A percentile compares a stretch with the other conserved stretches of the same genome.
These are phyloP conservation scores for Stomatorhinus ivindoensis DNA, from an alignment of 2,113 vertebrate genomes.

Conservation along the genomic window DNA sequence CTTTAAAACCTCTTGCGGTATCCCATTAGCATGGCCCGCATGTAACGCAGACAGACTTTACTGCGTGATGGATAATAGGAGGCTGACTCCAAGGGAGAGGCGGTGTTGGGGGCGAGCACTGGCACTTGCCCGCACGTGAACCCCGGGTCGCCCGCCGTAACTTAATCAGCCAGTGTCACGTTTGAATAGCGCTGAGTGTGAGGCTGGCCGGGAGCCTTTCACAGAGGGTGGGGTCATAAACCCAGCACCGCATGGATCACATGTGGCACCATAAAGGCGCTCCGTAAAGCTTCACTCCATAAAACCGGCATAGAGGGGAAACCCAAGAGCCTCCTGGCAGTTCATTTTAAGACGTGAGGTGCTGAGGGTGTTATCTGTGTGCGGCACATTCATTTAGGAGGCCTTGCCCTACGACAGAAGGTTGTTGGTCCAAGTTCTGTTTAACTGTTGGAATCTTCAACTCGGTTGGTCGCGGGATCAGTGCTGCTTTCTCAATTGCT, in stretches of 20 bases:
- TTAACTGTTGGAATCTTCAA: neutral
- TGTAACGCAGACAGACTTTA: conserved; percentile 18
- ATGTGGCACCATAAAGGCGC: neutral
- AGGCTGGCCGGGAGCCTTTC: neutral
- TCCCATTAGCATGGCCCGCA: neutral
- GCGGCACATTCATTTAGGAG: neutral
- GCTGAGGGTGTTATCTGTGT: neutral
- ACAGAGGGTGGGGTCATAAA: neutral
- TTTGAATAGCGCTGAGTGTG: neutral
- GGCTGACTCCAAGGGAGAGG: conserved; percentile 32
- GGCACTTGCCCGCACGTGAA: neutral
- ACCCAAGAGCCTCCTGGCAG: neutral
- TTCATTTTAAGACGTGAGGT: neutral
- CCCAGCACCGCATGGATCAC: neutral
- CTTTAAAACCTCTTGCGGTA: neutral
- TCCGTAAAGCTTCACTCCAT: neutral
- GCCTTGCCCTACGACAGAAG: neutral
- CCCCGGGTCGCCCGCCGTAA: neutral
- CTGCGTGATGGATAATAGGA: conserved; percentile 25
- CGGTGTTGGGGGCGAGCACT: neutral
- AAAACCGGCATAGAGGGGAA: neutral
- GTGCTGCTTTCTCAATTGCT: neutral
- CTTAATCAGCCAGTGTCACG: neutral
- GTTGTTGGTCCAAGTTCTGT: neutral
- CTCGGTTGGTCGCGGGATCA: neutral